A percentile compares a stretch with the other conserved stretches of the same genome.
phyloP scores from a whole-genome alignment of 2,888 invertebrate species.

The Calephelis perditalis region DNA sequence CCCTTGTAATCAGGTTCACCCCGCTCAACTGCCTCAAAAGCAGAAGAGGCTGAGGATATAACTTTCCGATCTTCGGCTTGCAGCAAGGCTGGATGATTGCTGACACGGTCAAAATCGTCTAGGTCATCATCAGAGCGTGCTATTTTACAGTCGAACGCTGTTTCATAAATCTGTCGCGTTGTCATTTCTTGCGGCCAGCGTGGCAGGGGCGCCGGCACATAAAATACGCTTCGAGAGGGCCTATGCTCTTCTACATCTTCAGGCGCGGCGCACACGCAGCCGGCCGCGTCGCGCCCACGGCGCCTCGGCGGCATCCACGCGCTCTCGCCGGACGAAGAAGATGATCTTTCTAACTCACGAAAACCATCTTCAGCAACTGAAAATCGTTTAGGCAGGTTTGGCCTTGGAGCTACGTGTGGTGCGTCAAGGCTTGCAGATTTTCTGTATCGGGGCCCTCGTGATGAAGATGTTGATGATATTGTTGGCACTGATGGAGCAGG shows the following conservation, averaged over 20 bases:
- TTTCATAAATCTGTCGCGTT: constrained; percentile 89
- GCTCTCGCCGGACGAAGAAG: constrained; percentile 77
- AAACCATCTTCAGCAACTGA: constrained; percentile 85
- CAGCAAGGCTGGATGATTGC: constrained; percentile 86
- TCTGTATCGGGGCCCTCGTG: constrained; percentile 79
- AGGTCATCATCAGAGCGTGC: constrained; percentile 88
- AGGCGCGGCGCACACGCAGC: constrained; percentile 85
- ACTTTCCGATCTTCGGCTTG: constrained; percentile 73
- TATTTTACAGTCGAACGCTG: constrained; percentile 93
- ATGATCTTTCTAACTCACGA: constrained; percentile 73
- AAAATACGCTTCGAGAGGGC: constrained; percentile 81
- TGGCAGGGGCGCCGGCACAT: constrained; percentile 83
- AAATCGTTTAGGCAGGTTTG: constrained; percentile 81
- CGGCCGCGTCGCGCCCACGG: constrained; percentile 80
- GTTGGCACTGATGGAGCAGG: constrained; percentile 71
- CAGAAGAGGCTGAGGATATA: constrained; percentile 70
- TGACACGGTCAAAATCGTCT: constrained; percentile 88
- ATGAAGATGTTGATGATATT: constrained; percentile 60
- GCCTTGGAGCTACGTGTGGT: constrained; percentile 81
- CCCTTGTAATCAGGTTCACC: constrained; percentile 73
- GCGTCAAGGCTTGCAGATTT: constrained; percentile 87
- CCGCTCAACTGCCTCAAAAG: constrained; percentile 70
- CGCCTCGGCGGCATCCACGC: constrained; percentile 86
- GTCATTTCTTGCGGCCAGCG: constrained; percentile 80
- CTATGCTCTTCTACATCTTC: constrained; percentile 83